Evolutionary conservation across 1,140 invertebrate species (phyloP).

Genomic region (Orius insidiosus): DNA sequence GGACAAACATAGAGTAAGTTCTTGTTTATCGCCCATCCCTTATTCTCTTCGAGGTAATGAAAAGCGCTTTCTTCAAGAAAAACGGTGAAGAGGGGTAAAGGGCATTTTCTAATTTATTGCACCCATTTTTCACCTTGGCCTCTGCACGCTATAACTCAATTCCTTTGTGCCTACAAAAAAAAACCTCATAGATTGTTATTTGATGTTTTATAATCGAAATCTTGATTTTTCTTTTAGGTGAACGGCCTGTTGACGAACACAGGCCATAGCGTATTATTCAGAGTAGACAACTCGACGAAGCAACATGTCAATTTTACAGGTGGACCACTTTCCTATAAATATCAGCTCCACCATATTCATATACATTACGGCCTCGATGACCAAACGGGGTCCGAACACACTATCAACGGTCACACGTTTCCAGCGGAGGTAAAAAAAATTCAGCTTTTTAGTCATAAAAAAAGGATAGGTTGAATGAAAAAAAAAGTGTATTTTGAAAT

Average conservation of each 20-base stretch:
- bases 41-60: not conserved
- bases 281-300: conserved; percentile 58
- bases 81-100: not conserved
- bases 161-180: not conserved
- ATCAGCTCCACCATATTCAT: conserved; percentile 82
- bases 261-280: conserved; percentile 84
- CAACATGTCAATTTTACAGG: conserved; percentile 80
- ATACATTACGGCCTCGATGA: conserved; percentile 75
- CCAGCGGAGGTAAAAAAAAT: conserved; percentile 78
- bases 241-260: conserved; percentile 77
- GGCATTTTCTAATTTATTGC: conserved; percentile 6
- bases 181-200: not conserved
- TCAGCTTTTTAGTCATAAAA: no score
- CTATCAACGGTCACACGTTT: conserved; percentile 76
- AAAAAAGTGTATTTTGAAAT: no score
- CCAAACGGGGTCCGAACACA: conserved; percentile 77
- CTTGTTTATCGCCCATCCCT: not conserved
- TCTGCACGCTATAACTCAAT: conserved; percentile 12
- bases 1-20: conserved; percentile 76
- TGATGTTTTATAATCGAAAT: not conserved
- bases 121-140: conserved; percentile 7
- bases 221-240: conserved; percentile 37
- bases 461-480: no score
- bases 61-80: not conserved
- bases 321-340: conserved; percentile 86